These are phyloP conservation scores for Druceiella hillmani DNA, from an alignment of 2,888 invertebrate species.

Conservation along the genomic window DNA sequence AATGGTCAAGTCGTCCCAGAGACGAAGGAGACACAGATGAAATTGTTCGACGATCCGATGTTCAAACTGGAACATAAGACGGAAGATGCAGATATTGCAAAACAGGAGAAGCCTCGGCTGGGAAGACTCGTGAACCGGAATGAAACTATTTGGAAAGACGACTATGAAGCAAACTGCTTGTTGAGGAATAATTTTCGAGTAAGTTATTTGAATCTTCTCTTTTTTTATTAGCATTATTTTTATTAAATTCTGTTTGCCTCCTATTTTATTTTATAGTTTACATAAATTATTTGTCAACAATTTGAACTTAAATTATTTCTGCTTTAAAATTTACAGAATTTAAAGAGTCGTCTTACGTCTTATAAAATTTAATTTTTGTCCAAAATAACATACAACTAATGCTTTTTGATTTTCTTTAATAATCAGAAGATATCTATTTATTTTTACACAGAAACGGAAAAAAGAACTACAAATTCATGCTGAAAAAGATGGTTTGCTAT, in stretches of 20 bases:
- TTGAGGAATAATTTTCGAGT: slow-evolving; percentile 84
- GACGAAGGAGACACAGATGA: slow-evolving; percentile 85
- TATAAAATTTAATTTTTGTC: too few relatives aligned
- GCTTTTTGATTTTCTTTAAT: slow-evolving; percentile 10
- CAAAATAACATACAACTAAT: too few relatives aligned
- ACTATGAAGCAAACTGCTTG: slow-evolving; percentile 84
- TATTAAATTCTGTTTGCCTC: neutral
- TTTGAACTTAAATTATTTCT: neutral
- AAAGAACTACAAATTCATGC: slow-evolving; percentile 66
- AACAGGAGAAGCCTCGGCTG: slow-evolving; percentile 65
- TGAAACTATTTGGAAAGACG: slow-evolving; percentile 84
- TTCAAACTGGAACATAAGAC: slow-evolving; percentile 91
- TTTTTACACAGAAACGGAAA: slow-evolving; percentile 56
- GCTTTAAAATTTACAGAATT: too few relatives aligned
- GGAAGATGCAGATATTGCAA: slow-evolving; percentile 68
- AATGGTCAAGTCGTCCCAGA: slow-evolving; percentile 93
- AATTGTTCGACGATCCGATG: slow-evolving; percentile 95
- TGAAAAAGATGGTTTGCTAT: slow-evolving; percentile 61
- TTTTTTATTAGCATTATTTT: slow-evolving; percentile 5
- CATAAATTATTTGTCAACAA: neutral
- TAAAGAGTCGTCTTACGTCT: too few relatives aligned
- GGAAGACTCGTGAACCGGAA: slow-evolving; percentile 72
- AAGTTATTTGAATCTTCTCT: slow-evolving; percentile 28
- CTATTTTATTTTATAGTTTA: neutral
- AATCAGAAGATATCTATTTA: slow-evolving; percentile 10